Conservation (phyloP, 1,140 invertebrate genomes). For the Atta colombica region DNA sequence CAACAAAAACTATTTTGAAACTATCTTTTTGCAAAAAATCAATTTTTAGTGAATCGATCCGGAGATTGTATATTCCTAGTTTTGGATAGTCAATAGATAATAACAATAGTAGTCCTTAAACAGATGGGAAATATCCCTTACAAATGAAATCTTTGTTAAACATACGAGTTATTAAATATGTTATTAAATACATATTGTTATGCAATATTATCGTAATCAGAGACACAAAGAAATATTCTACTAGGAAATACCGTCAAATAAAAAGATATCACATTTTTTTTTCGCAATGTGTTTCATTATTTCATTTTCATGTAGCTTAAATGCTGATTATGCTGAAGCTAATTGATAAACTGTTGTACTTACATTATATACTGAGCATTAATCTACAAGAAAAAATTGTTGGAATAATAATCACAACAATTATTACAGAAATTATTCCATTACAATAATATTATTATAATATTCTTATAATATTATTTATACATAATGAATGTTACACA, state of each 20-base stretch:
- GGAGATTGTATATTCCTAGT: too few relatives aligned
- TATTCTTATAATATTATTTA: background rate
- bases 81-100: background rate
- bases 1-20: too few relatives aligned
- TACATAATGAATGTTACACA: constrained; percentile 16
- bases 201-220: background rate
- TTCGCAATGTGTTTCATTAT: background rate
- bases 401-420: background rate
- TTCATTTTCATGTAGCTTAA: background rate
- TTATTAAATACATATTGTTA: background rate
- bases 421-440: background rate
- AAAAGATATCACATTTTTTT: background rate
- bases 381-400: background rate
- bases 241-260: background rate
- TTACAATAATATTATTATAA: background rate
- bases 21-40: too few relatives aligned
- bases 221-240: background rate
- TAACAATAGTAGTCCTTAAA: background rate
- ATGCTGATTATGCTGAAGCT: background rate
- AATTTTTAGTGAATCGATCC: too few relatives aligned
- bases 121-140: background rate
- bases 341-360: background rate
- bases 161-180: background rate
- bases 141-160: background rate
- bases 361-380: background rate